These are phyloP conservation scores for Proales similis DNA, from an alignment of 1,140 invertebrate genomes.

Conservation along the genomic window DNA sequence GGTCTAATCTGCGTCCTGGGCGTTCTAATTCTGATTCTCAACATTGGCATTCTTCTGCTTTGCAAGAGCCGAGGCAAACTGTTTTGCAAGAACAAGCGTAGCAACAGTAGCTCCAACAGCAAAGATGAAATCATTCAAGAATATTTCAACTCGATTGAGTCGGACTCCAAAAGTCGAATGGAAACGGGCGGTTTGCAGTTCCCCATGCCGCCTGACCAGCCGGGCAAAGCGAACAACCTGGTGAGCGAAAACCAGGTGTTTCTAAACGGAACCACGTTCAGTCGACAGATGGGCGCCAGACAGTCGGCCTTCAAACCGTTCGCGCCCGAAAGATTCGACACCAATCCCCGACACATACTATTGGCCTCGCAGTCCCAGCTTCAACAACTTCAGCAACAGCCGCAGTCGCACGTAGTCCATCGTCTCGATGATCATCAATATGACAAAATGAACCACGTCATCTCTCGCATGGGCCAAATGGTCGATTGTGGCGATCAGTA, in stretches of 20 bases:
- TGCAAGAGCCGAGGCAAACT: slow-evolving; percentile 20
- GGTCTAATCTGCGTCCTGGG: slow-evolving; percentile 4
- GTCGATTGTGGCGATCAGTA: slow-evolving; percentile 12
- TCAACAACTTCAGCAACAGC: slow-evolving; percentile 1
- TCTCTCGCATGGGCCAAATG: no score
- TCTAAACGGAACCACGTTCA: slow-evolving; percentile 4
- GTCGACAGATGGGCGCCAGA: slow-evolving; percentile 4
- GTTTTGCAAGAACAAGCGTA: slow-evolving; percentile 8
- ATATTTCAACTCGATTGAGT: slow-evolving; percentile 28
- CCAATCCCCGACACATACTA: no score
- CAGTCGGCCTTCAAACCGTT: slow-evolving; percentile 33
- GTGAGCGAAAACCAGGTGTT: not conserved
- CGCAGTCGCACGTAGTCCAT: not conserved
- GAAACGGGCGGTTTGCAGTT: not conserved
- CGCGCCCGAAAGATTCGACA: no score
- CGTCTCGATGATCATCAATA: slow-evolving; percentile 3
- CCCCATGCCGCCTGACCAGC: not conserved
- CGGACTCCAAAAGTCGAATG: not conserved
- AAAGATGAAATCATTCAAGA: slow-evolving; percentile 30
- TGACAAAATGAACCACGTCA: slow-evolving; percentile 35
- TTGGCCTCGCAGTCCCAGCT: not conserved
- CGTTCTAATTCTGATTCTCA: slow-evolving; percentile 14
- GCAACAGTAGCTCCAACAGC: slow-evolving; percentile 5
- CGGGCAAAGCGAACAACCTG: not conserved
- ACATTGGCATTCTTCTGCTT: slow-evolving; percentile 13